Evolutionary conservation across 2,113 vertebrate species (phyloP), one percentile per base, ranked within the genome.

Genomic region (Pelobates fuscus): DNA sequence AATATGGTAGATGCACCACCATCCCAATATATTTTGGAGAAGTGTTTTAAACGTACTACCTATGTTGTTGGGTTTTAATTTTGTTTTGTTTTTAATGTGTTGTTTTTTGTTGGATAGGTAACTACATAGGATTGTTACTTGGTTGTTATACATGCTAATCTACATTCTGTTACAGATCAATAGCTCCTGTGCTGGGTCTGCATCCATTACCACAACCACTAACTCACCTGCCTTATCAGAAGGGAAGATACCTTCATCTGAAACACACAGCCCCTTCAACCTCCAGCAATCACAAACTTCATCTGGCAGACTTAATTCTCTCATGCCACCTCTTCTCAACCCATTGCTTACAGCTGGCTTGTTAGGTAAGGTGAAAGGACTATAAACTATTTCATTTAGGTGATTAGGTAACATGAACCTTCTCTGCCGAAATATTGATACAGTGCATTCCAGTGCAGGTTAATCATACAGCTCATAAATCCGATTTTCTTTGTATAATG

Each of bases 281-380:
- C 88, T 89, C 81, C 79, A 85, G 81, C 68, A 83, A 70, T 75
- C 81, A 80, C 71, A 84, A 71, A 68, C 78, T 75, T 71, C 80
- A 78, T 80, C 78, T 49, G 85, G 84, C 82, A 89, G 90, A 79
- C 88, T 89, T 78, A 88, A 86, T 70, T 71, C 89, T 69, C 74
- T 92, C 70, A 83, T 88, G 49, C 87, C 90, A 18, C 88, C 88
- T 29, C 84, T 94, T 77, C 86, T 93, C 78, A 91, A 87, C 78
- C 89, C 91, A 72, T 82, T 94, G 86, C 89, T 94, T 72, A 89
- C 92, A 65, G 82, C 91, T 78, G 83, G 87, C 29, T 81, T 94
- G 60, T 86, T 95, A 86, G 92, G 93, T 94, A 85, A 88, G 87
- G 80, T 29, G 44, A 55, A 55, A 37, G 32, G 32, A 37, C 5